These are phyloP conservation scores for Nebria salina DNA, from an alignment of 2,888 invertebrate species.

Conservation along the genomic window DNA sequence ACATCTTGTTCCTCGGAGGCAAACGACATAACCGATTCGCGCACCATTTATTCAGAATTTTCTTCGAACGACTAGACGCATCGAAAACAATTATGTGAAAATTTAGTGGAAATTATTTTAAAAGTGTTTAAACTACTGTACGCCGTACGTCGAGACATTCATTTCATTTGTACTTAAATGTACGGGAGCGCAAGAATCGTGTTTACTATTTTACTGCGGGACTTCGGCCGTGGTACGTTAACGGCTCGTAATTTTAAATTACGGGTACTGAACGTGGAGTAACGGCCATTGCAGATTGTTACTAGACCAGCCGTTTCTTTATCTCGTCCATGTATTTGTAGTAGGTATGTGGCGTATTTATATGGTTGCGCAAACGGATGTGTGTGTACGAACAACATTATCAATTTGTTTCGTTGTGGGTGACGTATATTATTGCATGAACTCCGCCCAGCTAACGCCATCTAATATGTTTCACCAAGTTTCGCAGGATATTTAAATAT, in stretches of 20 bases:
- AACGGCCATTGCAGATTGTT: slow-evolving; percentile 41
- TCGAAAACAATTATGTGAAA: slow-evolving; percentile 39
- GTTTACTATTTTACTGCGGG: slow-evolving; percentile 43
- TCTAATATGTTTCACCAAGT: slow-evolving; percentile 3
- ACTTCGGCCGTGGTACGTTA: slow-evolving; percentile 43
- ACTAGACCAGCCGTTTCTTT: slow-evolving; percentile 18
- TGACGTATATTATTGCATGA: slow-evolving; percentile 18
- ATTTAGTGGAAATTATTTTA: slow-evolving; percentile 46
- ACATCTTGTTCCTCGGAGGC: background rate
- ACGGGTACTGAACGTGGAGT: slow-evolving; percentile 30
- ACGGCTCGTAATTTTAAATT: slow-evolving; percentile 46
- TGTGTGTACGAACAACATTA: background rate
- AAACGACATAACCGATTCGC: slow-evolving; percentile 23
- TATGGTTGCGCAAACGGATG: background rate
- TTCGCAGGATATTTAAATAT: background rate
- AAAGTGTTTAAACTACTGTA: slow-evolving; percentile 37
- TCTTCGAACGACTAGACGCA: slow-evolving; percentile 13
- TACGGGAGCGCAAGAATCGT: slow-evolving; percentile 27
- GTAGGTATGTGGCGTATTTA: background rate
- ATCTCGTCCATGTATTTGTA: background rate
- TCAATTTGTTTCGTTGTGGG: slow-evolving; percentile 29
- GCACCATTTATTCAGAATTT: slow-evolving; percentile 36
- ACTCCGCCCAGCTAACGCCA: slow-evolving; percentile 1
- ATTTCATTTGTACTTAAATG: slow-evolving; percentile 39
- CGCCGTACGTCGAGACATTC: slow-evolving; percentile 27